Evolutionary conservation across 2,888 invertebrate genomes (phyloP).

Genomic region (Caenorhabditis sulstoni): DNA sequence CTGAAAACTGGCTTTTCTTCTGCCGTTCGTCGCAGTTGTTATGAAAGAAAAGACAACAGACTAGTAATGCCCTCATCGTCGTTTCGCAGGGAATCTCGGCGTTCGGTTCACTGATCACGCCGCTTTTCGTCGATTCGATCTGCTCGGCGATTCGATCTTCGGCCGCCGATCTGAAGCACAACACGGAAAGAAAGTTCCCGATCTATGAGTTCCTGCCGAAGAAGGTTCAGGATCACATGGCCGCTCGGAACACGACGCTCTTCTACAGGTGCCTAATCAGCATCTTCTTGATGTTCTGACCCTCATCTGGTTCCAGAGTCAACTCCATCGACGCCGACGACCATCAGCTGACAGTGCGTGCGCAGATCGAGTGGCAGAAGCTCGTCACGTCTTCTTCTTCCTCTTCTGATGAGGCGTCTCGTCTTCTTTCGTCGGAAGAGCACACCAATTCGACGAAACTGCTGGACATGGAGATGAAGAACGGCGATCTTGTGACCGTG

Average conservation of each 20-base stretch:
- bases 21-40: not conserved
- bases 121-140: slow-evolving; percentile 52
- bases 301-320: slow-evolving; percentile 36
- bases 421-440: slow-evolving; percentile 29
- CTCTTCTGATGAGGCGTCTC: slow-evolving; percentile 23
- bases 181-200: slow-evolving; percentile 65
- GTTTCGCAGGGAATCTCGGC: slow-evolving; percentile 58
- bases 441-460: slow-evolving; percentile 50
- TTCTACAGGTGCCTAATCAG: slow-evolving; percentile 52
- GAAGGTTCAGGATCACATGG: slow-evolving; percentile 73
- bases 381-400: slow-evolving; percentile 3
- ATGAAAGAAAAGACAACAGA: not conserved
- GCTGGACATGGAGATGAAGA: slow-evolving; percentile 67
- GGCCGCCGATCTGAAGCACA: slow-evolving; percentile 42
- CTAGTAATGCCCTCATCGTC: no score
- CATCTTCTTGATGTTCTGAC: not conserved
- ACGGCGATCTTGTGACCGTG: slow-evolving; percentile 69
- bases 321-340: slow-evolving; percentile 68
- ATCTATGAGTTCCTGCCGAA: slow-evolving; percentile 70
- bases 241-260: slow-evolving; percentile 61
- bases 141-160: slow-evolving; percentile 50
- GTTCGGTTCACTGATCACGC: slow-evolving; percentile 44
- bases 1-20: slow-evolving; percentile 6
- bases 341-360: slow-evolving; percentile 70
- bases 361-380: slow-evolving; percentile 74